Conservation (phyloP, 1,140 invertebrate genomes). For the Onthophagus taurus region DNA sequence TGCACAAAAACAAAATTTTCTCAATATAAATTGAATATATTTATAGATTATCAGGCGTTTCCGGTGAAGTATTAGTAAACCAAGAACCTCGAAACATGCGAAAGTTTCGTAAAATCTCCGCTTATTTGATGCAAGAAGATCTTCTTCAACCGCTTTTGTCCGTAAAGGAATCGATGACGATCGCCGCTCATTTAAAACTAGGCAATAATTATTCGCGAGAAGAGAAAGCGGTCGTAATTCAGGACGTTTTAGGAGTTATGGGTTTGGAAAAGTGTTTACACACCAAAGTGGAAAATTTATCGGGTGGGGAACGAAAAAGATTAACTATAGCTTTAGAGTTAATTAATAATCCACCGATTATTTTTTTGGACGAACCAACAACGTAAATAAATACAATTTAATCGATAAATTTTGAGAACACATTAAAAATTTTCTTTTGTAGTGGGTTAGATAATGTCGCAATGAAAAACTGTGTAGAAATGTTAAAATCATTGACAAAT, state of each 20-base stretch:
- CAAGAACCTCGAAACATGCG: conserved; percentile 62
- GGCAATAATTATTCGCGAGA: conserved; percentile 8
- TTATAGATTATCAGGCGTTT: neutral
- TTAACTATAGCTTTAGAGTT: conserved; percentile 84
- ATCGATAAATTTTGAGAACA: too few relatives aligned
- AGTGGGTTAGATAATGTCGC: conserved; percentile 70
- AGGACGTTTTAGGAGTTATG: conserved; percentile 12
- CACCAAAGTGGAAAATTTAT: conserved; percentile 46
- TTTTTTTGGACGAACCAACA: conserved; percentile 74
- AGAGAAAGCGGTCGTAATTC: neutral
- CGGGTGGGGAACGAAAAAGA: conserved; percentile 84
- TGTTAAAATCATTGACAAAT: conserved; percentile 41
- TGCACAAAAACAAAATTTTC: neutral
- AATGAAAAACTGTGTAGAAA: conserved; percentile 46
- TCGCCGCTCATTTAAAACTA: conserved; percentile 78
- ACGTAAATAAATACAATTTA: conserved; percentile 52
- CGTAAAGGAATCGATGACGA: conserved; percentile 73
- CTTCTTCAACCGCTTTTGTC: conserved; percentile 67
- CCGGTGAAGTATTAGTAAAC: conserved; percentile 63
- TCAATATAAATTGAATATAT: neutral
- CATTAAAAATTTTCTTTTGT: conserved; percentile 25
- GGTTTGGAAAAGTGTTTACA: conserved; percentile 31
- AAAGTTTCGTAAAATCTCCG: conserved; percentile 68
- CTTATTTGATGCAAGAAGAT: conserved; percentile 89
- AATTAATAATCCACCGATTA: conserved; percentile 81